phyloP scores from a whole-genome alignment of 1,140 invertebrate genomes.

The Augochlora pura region DNA sequence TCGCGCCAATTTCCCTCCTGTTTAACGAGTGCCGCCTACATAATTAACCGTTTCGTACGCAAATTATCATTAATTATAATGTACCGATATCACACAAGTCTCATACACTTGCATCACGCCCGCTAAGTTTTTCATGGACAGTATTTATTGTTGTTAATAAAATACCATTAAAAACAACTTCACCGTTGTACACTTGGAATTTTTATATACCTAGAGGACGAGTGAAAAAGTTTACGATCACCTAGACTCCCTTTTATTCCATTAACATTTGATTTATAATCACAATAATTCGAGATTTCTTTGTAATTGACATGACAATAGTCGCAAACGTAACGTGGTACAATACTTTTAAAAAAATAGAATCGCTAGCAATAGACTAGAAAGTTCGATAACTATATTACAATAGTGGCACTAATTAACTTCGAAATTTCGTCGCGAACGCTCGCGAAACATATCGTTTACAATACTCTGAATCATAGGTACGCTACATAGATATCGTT shows the following conservation, averaged over 20 bases:
- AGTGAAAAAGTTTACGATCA: neutral
- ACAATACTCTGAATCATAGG: constrained; percentile 23
- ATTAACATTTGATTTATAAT: constrained; percentile 67
- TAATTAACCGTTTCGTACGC: constrained; percentile 39
- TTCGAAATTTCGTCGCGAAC: constrained; percentile 26
- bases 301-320: constrained; percentile 64
- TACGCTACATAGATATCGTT: constrained; percentile 15
- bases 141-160: constrained; percentile 78
- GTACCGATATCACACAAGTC: constrained; percentile 27
- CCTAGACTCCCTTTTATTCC: constrained; percentile 64
- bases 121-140: constrained; percentile 72
- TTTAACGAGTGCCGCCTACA: constrained; percentile 13
- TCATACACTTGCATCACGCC: constrained; percentile 56
- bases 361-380: constrained; percentile 66
- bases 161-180: constrained; percentile 63
- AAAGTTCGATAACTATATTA: constrained; percentile 52
- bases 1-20: constrained; percentile 5
- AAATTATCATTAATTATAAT: constrained; percentile 32
- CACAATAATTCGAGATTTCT: constrained; percentile 65
- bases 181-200: neutral
- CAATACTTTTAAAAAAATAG: constrained; percentile 65
- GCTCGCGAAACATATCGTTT: constrained; percentile 22
- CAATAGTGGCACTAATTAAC: constrained; percentile 57
- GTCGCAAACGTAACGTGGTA: constrained; percentile 65
- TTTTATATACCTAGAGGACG: neutral